Base-by-base conservation (phyloP, 2,113 vertebrate species). In the Dicentrarchus labrax region DNA sequence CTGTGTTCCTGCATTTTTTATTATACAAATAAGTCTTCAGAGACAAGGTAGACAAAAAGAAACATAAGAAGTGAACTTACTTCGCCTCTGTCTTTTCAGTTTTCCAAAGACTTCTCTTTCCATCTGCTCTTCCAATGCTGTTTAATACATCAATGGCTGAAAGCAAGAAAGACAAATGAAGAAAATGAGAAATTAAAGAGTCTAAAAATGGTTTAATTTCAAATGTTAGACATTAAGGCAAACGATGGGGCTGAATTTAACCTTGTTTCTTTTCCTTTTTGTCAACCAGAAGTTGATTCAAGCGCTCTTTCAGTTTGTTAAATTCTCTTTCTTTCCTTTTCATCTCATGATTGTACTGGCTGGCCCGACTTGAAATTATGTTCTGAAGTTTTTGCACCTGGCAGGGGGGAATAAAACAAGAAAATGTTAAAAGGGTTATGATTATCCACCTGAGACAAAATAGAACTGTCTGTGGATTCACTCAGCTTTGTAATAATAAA, bases 311-410 rank as follows among this genome's bases (percentile, higher is more conserved):
- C 80, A 99, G 90, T 92, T 97, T 99, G 90, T 96, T 97, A 72
- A 97, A 97, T 86, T 99, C 98, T 84, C 97, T 96, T 71, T 99
- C 98, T 92, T 98, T 99, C 89, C 97, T 97, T 91, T 99, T 99
- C 97, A 99, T 97, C 71, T 98, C 97, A 66, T 99, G 98, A 92
- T 98, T 99, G 89, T 98, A 99, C 80, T 99, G 98, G 54, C 96
- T 97, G 88, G 97, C 97, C 80, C 98, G 96, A 90, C 97, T 99
- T 76, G 97, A 95, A 91, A 99, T 97, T 67, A 99, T 96, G 76
- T 95, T 98, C 91, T 98, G 98, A 75, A 99, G 93, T 91, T 98
- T 99, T 87, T 99, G 98, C 61, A 98, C 96, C 98, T 99, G 92
- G 45, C 70, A 82, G 74, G 47, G 22, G 19, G 10, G 70, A 48